Evolutionary conservation across 1,140 invertebrate genomes (phyloP), one percentile per base, ranked within the genome.

Genomic region (Aphelenchoides fujianensis): DNA sequence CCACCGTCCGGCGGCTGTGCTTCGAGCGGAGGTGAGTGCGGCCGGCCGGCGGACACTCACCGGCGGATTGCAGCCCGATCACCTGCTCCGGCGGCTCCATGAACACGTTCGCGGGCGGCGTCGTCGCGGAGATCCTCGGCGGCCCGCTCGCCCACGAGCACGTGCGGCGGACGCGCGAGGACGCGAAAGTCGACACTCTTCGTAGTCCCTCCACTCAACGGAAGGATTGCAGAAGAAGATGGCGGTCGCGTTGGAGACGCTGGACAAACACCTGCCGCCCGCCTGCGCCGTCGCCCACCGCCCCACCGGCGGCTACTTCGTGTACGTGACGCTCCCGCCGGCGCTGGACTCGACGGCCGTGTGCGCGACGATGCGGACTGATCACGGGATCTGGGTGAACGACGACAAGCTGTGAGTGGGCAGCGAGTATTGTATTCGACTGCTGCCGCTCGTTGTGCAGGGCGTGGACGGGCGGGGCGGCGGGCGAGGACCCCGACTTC

Each of bases 71-170:
- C 54, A 37, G 48, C 41, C 16, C 57, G 53, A 37, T 73, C n/a
- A 54, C 66, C 36, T 67, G 30, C 32, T 73, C 71, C 19, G 59
- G 71, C 23, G 71, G 71, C 16, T 41, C 32, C 30, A 16, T 73
- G 16, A 73, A 73, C 36, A 69, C 71, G 3, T 71, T 74, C 19
- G 73, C 70, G 32, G 71, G 35, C 0, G 53, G 48, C 12, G 41
- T 73, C 27, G 48, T 73, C 30, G 63, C 71, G 16, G 53, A 73
- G 52, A 12, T 73, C 53, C 35, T 73, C 2, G 34, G 66, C 30
- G 48, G 55, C 52, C 68, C 57, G 9, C 32, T 35, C 28, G 69
- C 55, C 0, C 54, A 36, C 2, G 16, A 55, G 5, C 69, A 63
- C 23, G 70, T 73, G 9, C 19, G 48, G 16, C 41, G 63, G 34